Conservation (phyloP, 2,797 vertebrate species). For the Hozukius guyotensis region DNA sequence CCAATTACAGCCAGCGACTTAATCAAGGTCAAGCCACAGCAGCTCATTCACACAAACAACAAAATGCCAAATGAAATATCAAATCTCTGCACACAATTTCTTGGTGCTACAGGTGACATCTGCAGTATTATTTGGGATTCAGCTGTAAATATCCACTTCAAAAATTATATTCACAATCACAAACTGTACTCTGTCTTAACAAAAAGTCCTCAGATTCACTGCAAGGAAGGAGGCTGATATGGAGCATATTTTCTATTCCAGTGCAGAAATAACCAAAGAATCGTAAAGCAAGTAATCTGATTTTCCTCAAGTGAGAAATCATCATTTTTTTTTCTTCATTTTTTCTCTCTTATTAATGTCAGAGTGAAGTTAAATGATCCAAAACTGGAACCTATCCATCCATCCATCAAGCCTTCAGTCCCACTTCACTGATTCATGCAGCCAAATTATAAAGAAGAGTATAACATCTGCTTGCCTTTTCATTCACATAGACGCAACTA, state of each 20-base stretch:
- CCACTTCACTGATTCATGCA: neutral
- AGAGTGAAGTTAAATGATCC: neutral
- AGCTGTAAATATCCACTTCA: neutral
- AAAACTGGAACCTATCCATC: constrained; percentile 5
- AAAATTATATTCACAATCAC: neutral
- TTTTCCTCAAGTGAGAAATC: neutral
- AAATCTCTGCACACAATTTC: neutral
- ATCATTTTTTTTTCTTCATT: neutral
- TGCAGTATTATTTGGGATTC: neutral
- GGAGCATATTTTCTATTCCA: neutral
- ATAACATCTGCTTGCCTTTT: neutral
- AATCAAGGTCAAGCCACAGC: constrained; percentile 37
- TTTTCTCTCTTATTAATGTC: neutral
- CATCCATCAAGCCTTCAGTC: neutral
- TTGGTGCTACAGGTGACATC: constrained; percentile 18
- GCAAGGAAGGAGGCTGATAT: neutral
- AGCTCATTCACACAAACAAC: neutral
- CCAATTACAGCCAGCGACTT: constrained; percentile 30
- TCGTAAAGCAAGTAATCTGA: neutral
- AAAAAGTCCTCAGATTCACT: neutral
- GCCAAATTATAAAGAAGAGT: neutral
- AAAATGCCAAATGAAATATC: neutral
- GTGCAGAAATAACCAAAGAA: neutral
- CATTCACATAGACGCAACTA: neutral
- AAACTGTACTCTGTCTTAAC: neutral